Base-by-base conservation (phyloP, 2,888 invertebrate species). In the Elmis aenea region DNA sequence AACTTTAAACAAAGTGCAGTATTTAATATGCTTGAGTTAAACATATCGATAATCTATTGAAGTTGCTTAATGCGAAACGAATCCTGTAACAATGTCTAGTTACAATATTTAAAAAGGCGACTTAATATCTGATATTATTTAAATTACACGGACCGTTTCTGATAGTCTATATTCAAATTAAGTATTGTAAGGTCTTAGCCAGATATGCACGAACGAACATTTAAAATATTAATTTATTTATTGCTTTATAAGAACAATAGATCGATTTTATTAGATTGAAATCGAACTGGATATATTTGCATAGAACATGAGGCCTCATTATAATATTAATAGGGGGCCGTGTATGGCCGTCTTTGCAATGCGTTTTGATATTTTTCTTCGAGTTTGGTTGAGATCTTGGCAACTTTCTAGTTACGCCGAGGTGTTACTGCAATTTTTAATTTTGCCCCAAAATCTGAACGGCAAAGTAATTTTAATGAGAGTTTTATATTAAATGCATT, bases 191-290 rank as follows among this genome's bases (percentile, higher is more conserved):
- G 42, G 42, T 38, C 28, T 29, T 40, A 40, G 33, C 30, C 37
- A 43, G 46, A 43, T 43, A 46, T 46, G 42, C 43, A 40, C 42
- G 46, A 43, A 37, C 25, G 37, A 27, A 26, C 33, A 50, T 52
- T 53, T 58, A 58, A 58, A 62, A 61, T 64, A 62, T 64, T 64
- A 63, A 64, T 63, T 61, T 63, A 65, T 65, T 65, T 65, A 64
- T 64, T 63, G 57, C 63, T 57, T 58, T 57, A 61, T 61, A 61
- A 57, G 61, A 64, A 65, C 64, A 65, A 65, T 65, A 65, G 62
- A 65, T 65, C 57, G 65, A 65, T 65, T 64, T 62, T 65, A 65
- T 65, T 64, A 64, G 65, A 65, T 65, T 55, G 58, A 54, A 61
- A 65, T 65, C 64, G 62, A 62, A 58, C 57, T 27, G 40, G 31